Percentiles rank a stretch among this genome's conserved stretches.
Evolutionary conservation across 1,140 invertebrate species (phyloP).

Genomic region (Pemphigus obesinymphae): DNA sequence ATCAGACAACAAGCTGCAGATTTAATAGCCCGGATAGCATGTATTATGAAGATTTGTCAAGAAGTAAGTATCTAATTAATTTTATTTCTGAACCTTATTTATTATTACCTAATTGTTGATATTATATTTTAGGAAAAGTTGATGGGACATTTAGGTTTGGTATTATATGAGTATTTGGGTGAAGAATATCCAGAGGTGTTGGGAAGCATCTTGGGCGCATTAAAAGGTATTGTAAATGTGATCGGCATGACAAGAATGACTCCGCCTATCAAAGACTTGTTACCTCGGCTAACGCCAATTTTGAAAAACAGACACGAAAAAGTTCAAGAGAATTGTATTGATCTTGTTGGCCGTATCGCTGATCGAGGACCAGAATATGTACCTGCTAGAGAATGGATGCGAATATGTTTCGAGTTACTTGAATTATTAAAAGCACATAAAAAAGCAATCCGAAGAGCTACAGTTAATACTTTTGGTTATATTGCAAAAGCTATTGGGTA

Average conservation of each 20-base stretch:
- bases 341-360: constrained; percentile 96
- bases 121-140: constrained; percentile 77
- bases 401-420: constrained; percentile 97
- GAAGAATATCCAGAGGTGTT: constrained; percentile 99
- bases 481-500: constrained; percentile 98
- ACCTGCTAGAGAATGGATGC: constrained; percentile 98
- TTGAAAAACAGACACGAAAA: constrained; percentile 82
- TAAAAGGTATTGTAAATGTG: constrained; percentile 98
- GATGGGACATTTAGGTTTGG: constrained; percentile 98
- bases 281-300: constrained; percentile 95
- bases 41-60: constrained; percentile 99
- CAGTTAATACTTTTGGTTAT: constrained; percentile 99
- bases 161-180: constrained; percentile 98
- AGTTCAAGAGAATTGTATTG: constrained; percentile 99
- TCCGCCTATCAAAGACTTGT: constrained; percentile 96
- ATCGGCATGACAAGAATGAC: constrained; percentile 99
- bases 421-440: constrained; percentile 99
- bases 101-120: constrained; percentile 34
- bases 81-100: neutral
- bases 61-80: constrained; percentile 61
- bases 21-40: constrained; percentile 95
- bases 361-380: constrained; percentile 99
- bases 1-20: constrained; percentile 99
- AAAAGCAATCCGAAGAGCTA: constrained; percentile 96
- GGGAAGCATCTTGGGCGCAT: constrained; percentile 94